A percentile compares a stretch with the other conserved stretches of the same genome.
Evolutionary conservation across 1,140 invertebrate genomes (phyloP).

Genomic region (Diplogasteroides magnus): DNA sequence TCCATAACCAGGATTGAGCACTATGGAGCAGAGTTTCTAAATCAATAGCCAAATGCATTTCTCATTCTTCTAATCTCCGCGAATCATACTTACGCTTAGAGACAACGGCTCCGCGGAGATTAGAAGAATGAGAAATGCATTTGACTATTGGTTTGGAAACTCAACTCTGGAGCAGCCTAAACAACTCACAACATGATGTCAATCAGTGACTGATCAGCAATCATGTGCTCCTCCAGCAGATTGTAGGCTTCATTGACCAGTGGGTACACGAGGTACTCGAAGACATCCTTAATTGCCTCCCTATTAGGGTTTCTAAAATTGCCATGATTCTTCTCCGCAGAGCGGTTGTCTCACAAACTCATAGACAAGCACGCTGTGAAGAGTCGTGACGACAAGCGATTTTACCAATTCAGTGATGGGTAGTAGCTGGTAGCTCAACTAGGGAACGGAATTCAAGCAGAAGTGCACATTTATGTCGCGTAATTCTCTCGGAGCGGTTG

Average conservation of each 20-base stretch:
- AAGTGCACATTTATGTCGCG: background rate
- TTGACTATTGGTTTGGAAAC: background rate
- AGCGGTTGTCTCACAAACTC: too few relatives aligned
- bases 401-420: background rate
- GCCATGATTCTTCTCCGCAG: too few relatives aligned
- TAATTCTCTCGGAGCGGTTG: background rate
- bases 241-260: conserved; percentile 57
- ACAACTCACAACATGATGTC: conserved; percentile 39
- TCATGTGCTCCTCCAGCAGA: conserved; percentile 55
- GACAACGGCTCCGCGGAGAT: too few relatives aligned
- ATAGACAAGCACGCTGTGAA: too few relatives aligned
- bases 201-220: conserved; percentile 30
- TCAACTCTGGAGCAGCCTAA: background rate
- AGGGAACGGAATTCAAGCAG: background rate
- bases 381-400: background rate
- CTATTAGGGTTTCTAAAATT: conserved; percentile 5
- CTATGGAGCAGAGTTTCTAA: too few relatives aligned
- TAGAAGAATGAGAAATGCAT: background rate
- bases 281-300: conserved; percentile 51
- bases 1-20: too few relatives aligned
- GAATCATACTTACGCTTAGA: too few relatives aligned
- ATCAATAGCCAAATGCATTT: too few relatives aligned
- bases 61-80: too few relatives aligned
- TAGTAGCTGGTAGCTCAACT: background rate
- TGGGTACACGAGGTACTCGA: conserved; percentile 52